Base-by-base conservation (phyloP, 2,888 invertebrate genomes). In the Drosophila histrio region DNA sequence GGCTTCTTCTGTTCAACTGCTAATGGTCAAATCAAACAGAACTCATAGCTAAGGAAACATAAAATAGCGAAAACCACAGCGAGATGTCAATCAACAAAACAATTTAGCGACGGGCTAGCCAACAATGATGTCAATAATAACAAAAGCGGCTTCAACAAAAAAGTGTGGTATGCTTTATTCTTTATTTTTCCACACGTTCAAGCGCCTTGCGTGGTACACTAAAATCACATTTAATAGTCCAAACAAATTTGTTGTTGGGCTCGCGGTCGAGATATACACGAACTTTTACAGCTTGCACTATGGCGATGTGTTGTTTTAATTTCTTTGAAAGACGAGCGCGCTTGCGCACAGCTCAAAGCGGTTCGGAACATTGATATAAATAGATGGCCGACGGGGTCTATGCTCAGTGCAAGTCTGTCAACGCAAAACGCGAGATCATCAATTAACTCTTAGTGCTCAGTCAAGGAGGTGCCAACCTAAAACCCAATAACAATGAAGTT, bases 141-240 rank as follows among this genome's bases (percentile, higher is more conserved):
- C 52, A 68, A 72, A 61, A 61, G 41, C 57, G 38, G 44, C 21
- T 28, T 21, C 13, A 41, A 50, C 63, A 53, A 75, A 61, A 70
- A 36, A 46, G 5, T 34, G 39, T 39, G 19, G 41, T 38, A 47
- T 49, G 67, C 44, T 58, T 59, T 60, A 54, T 58, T 41, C 71
- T 76, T 57, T 66, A 60, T 70, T 73, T 73, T 72, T 56, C 60
- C 62, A 65, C 53, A 47, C 41, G 36, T 52, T 17, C 7, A 21
- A 64, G 26, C 47, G 50, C 64, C 62, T 79, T 64, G 68, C 83
- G 77, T 83, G 86, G 75, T 76, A 78, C 70, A 72, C 73, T 66
- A 80, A 84, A 84, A 86, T 88, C 84, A 80, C 75, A 70, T 88
- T 85, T 88, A 86, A 85, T 88, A 87, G 85, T 74, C 81, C 72